These are phyloP conservation scores for Pachyuromys duprasi DNA, from an alignment of 2,797 vertebrate species.

Conservation along the genomic window DNA sequence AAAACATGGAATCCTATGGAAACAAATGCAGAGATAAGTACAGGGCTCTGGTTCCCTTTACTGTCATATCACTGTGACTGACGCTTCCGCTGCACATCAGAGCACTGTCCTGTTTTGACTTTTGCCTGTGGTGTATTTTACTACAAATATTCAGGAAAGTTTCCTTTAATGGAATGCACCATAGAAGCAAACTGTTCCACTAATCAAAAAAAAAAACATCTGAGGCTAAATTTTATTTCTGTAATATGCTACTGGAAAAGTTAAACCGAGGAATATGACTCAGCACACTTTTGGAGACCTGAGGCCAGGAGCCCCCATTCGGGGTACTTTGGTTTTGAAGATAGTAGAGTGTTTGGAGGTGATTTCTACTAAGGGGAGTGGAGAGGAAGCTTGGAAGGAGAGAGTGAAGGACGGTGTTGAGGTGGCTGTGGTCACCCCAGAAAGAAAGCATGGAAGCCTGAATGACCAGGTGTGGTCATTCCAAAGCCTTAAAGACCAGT, in stretches of 20 bases:
- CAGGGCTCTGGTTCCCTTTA: not conserved
- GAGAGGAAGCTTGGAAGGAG: not conserved
- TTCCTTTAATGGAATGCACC: not conserved
- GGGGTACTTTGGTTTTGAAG: not conserved
- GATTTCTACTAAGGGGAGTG: not conserved
- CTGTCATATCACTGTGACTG: not conserved
- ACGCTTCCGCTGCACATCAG: not conserved
- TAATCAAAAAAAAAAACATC: not conserved
- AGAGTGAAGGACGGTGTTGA: not conserved
- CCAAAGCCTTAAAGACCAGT: not conserved
- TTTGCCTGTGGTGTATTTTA: not conserved
- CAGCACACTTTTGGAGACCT: not conserved
- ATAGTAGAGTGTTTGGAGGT: not conserved
- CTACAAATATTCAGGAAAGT: not conserved
- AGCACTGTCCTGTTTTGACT: not conserved
- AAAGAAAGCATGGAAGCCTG: not conserved
- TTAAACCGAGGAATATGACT: not conserved
- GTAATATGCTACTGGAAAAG: not conserved
- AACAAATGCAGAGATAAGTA: not conserved
- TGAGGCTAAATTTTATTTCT: constrained; percentile 12
- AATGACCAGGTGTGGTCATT: not conserved
- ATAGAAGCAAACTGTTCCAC: not conserved
- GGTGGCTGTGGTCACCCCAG: not conserved
- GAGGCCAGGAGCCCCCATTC: not conserved
- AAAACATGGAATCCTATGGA: not conserved